Evolutionary conservation across 2,797 vertebrate genomes (phyloP), one percentile per base, ranked within the genome.

Genomic region (Epinephelus malabaricus): DNA sequence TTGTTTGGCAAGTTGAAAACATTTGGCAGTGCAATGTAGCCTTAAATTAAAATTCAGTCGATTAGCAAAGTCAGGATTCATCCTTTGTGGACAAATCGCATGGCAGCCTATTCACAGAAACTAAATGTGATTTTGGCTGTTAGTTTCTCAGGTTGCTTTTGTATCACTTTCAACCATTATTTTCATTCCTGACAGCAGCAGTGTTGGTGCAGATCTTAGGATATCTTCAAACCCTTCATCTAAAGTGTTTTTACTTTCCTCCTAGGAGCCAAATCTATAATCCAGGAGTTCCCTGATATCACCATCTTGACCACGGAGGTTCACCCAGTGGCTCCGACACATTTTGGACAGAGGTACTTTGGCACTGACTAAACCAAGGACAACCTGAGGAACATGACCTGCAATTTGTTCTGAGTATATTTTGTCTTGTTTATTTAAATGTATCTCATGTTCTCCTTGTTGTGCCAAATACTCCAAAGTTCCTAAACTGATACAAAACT

Each of bases 271-370:
- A 98, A 96, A 92, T 99, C 97, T 70, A 99, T 99, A 84, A 97
- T 99, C 90, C 96, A 99, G 88, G 98, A 99, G 91, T 99, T 99
- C 91, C 98, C 98, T 40, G 98, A 99, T 65, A 99, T 99, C 94
- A 99, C 98, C 77, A 99, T 99, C 93, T 90, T 99, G 92, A 98
- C 98, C 45, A 99, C 98, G 25, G 98, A 99, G 93, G 97, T 99
- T 82, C 97, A 99, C 73, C 96, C 97, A 4, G 97, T 99, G 78
- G 98, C 98, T 62, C 98, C 98, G 5, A 99, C 98, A 78, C 98
- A 99, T 93, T 99, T 99, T 65, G 98, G 98, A 91, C 97, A 99
- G 94, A 97, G 97, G 93, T 99, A 99, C 81, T 99, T 99, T 86
- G 98, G 98, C 83, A 99, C 98, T 17, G 98, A 99, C 90, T 98